These are phyloP conservation scores for Melanocharis versteri DNA, from an alignment of 2,113 vertebrate species.

Conservation along the genomic window DNA sequence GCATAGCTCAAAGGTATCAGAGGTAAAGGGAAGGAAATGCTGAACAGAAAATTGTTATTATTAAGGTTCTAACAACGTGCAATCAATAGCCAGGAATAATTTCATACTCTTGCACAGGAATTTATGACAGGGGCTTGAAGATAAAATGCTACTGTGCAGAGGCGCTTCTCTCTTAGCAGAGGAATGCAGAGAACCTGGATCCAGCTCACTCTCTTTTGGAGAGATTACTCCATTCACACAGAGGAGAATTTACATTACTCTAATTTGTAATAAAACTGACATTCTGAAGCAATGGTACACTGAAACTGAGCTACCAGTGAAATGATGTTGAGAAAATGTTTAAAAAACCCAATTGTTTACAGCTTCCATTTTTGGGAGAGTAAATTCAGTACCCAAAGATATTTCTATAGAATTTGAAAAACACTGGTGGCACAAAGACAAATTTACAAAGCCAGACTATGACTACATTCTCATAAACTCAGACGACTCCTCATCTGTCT, in stretches of 20 bases:
- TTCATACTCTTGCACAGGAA: conserved; percentile 39
- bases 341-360: background rate
- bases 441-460: conserved; percentile 44
- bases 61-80: conserved; percentile 53
- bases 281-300: background rate
- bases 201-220: conserved; percentile 11
- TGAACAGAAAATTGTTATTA: conserved; percentile 55
- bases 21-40: conserved; percentile 45
- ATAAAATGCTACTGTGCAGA: conserved; percentile 28
- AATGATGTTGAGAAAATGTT: conserved; percentile 37
- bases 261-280: conserved; percentile 23
- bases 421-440: conserved; percentile 52
- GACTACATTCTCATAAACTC: conserved; percentile 65
- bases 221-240: background rate
- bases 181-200: conserved; percentile 17
- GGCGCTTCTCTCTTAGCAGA: conserved; percentile 1
- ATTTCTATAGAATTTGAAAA: conserved; percentile 54
- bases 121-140: conserved; percentile 30
- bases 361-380: conserved; percentile 8
- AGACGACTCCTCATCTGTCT: conserved; percentile 39
- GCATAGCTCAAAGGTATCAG: conserved; percentile 35
- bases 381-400: conserved; percentile 31
- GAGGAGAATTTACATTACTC: conserved; percentile 22
- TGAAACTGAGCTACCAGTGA: conserved; percentile 1
- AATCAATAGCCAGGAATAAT: conserved; percentile 68